These are phyloP conservation scores for Ciconia boyciana DNA, from an alignment of 2,113 vertebrate species.

Conservation along the genomic window DNA sequence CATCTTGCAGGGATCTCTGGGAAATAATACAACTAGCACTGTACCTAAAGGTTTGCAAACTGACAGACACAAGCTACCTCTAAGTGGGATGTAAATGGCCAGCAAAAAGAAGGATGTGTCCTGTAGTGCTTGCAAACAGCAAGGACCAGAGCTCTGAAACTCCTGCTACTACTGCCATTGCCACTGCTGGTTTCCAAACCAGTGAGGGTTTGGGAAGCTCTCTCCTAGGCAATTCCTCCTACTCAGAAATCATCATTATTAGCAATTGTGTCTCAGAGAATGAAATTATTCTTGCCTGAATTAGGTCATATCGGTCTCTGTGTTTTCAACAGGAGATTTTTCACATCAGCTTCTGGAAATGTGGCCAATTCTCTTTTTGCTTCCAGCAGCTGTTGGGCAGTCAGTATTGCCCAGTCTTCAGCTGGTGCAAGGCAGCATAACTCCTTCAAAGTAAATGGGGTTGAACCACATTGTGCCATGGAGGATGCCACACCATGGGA, in stretches of 20 bases:
- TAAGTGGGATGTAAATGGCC: not conserved
- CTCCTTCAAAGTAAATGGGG: not conserved
- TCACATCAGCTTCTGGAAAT: not conserved
- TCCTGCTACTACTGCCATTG: not conserved
- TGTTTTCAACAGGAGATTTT: not conserved
- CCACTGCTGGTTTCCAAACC: not conserved
- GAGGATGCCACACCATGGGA: not conserved
- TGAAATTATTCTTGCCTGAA: not conserved
- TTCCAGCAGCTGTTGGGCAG: not conserved
- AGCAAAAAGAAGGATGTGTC: not conserved
- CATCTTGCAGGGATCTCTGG: not conserved
- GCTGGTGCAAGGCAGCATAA: not conserved
- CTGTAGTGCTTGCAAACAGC: not conserved
- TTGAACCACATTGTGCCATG: accelerated
- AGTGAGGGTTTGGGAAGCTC: not conserved
- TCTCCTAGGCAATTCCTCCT: not conserved
- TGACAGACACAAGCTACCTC: not conserved
- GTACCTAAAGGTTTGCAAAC: not conserved
- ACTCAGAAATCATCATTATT: not conserved
- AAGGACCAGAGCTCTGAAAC: not conserved
- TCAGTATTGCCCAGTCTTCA: not conserved
- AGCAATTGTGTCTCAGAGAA: not conserved
- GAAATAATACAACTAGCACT: not conserved
- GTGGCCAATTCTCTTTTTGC: not conserved
- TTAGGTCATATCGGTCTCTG: not conserved